A percentile compares a stretch with the other conserved stretches of the same genome.
phyloP scores from a whole-genome alignment of 2,888 invertebrate species.

The Amphimallon solstitiale region DNA sequence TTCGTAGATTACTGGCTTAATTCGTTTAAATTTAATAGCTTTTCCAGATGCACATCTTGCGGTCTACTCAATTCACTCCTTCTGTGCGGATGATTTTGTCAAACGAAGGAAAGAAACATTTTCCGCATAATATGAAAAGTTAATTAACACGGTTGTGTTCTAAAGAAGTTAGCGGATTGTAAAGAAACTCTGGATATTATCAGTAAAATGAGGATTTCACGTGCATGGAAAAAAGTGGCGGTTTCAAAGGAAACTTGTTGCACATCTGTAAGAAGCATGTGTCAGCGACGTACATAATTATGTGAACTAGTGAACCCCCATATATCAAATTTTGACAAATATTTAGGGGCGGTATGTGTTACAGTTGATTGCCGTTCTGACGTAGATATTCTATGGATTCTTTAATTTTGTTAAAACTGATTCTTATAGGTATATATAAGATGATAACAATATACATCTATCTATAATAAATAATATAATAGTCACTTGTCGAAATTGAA shows the following conservation, averaged over 20 bases:
- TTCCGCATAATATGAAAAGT: neutral
- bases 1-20: constrained; percentile 29
- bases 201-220: neutral
- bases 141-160: neutral
- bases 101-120: neutral
- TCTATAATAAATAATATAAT: too few species aligned
- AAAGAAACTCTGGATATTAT: neutral
- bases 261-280: constrained; percentile 25
- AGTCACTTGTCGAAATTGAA: too few species aligned
- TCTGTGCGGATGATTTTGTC: neutral
- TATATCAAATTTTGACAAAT: constrained; percentile 26
- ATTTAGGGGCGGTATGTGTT: neutral
- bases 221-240: neutral
- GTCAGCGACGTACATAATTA: constrained; percentile 5
- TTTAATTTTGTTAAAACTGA: too few species aligned
- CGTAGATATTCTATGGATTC: too few species aligned
- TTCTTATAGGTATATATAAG: too few species aligned
- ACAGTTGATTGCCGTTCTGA: too few species aligned
- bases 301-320: constrained; percentile 4
- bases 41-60: constrained; percentile 34
- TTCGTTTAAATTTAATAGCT: constrained; percentile 37
- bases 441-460: too few species aligned
- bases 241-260: constrained; percentile 11
- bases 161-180: neutral
- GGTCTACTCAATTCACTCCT: constrained; percentile 14